A percentile compares a stretch with the other conserved stretches of the same genome.
These are phyloP conservation scores for Oreochromis grahami DNA, from an alignment of 2,797 vertebrate genomes.

Conservation along the genomic window DNA sequence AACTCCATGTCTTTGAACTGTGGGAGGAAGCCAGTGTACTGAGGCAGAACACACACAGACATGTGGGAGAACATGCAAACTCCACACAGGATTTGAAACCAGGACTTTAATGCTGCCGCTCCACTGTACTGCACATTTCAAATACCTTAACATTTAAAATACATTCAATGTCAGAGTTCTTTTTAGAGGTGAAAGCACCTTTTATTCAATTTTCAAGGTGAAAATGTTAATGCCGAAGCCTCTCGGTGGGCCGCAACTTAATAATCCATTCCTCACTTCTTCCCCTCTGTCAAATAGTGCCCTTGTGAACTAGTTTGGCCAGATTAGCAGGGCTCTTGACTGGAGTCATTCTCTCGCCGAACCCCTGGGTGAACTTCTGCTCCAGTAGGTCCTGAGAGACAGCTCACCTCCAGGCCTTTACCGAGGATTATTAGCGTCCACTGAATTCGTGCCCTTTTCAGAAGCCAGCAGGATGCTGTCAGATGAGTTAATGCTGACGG, in stretches of 20 bases:
- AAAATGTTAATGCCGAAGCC: constrained; percentile 15
- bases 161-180: constrained; percentile 2
- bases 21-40: not conserved
- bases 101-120: not conserved
- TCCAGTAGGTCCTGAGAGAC: constrained; percentile 32
- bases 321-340: constrained; percentile 40
- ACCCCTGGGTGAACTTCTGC: constrained; percentile 32
- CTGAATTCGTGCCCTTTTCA: constrained; percentile 52
- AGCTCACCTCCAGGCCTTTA: constrained; percentile 51
- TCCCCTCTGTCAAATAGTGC: not conserved
- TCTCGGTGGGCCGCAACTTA: constrained; percentile 8
- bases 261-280: not conserved
- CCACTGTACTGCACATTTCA: not conserved
- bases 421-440: constrained; percentile 46
- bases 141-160: constrained; percentile 9
- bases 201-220: constrained; percentile 34
- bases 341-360: constrained; percentile 28
- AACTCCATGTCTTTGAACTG: not conserved
- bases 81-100: not conserved
- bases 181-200: constrained; percentile 1
- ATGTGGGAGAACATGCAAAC: not conserved
- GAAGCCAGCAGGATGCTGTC: constrained; percentile 57
- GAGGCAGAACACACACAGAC: not conserved
- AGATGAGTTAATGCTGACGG: constrained; percentile 41
- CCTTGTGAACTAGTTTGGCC: constrained; percentile 31